Evolutionary conservation across 2,888 invertebrate genomes (phyloP), one percentile per base, ranked within the genome.

Genomic region (Camponotus fellah): DNA sequence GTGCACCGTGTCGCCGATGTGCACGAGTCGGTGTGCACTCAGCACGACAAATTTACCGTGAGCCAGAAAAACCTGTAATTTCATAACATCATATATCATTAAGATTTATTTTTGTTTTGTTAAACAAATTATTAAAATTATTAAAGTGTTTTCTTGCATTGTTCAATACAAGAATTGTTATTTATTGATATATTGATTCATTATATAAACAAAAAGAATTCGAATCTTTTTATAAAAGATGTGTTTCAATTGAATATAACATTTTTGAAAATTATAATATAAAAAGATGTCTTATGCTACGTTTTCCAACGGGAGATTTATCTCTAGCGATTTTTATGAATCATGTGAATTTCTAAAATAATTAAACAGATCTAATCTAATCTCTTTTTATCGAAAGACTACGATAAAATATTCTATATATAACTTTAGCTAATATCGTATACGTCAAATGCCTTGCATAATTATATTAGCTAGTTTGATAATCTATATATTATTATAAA

Each of bases 1-100:
- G 94, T 98, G 97, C 43, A 99, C 97, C 71, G 98, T 98, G 95
- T 99, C 99, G 74, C 99, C 99, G 85, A 99, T 99, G 94, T 98
- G 98, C 32, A 99, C 98, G 92, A 99, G 96, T 94, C 99, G 97
- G 94, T 99, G 99, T 40, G 99, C 99, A 94, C 98, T 98, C 71
- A 99, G 96, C 53, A 99, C 98, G 12, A 99, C 98, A 95, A 98
- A 98, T 95, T 99, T 99, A 76, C 98, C 98, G 94, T 99, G 98
- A 17, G 98, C 98, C 75, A 99, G 97, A 95, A 99, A 99, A 87
- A 97, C 94, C 94, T 94, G 87, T 60, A 32, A 60, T 58, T 46
- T 3, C 46, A 71, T 8, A 26, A 26, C 26, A 26, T 26, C 26
- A 26, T 26, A 26, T 26, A 32, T n/a, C n/a, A 46, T 17, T 49